These are phyloP conservation scores for Pycnonotus jocosus DNA, from an alignment of 2,113 vertebrate genomes.

Conservation along the genomic window DNA sequence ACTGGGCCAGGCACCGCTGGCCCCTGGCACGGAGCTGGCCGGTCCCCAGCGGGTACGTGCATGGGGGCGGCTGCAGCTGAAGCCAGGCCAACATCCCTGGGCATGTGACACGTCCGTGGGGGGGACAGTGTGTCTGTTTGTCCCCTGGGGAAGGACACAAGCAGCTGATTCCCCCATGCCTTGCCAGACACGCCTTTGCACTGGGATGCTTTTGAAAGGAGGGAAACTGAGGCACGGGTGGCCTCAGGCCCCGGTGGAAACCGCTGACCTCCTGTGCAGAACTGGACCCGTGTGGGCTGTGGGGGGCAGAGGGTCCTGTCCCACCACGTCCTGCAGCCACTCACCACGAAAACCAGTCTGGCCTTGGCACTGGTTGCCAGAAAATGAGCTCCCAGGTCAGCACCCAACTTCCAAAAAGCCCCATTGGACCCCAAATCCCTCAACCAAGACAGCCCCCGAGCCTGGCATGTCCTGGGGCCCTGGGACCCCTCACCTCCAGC, in stretches of 20 bases:
- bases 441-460: fast-evolving
- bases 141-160: background rate
- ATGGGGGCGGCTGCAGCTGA: background rate
- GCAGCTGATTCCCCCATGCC: background rate
- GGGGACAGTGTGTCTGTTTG: background rate
- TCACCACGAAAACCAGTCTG: background rate
- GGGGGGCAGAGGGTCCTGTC: background rate
- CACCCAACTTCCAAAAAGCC: background rate
- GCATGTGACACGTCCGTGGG: background rate
- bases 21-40: background rate
- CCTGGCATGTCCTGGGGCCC: background rate
- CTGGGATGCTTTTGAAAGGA: background rate
- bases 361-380: background rate
- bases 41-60: background rate
- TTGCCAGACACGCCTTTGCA: too few relatives aligned
- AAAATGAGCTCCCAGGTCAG: background rate
- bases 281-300: background rate
- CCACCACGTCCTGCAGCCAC: fast-evolving
- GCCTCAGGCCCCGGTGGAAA: fast-evolving
- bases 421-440: background rate
- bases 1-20: fast-evolving
- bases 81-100: background rate
- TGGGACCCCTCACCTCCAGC: background rate
- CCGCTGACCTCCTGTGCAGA: fast-evolving
- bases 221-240: background rate